Conservation (phyloP, 2,797 vertebrate genomes). For the Ceryle rudis region DNA sequence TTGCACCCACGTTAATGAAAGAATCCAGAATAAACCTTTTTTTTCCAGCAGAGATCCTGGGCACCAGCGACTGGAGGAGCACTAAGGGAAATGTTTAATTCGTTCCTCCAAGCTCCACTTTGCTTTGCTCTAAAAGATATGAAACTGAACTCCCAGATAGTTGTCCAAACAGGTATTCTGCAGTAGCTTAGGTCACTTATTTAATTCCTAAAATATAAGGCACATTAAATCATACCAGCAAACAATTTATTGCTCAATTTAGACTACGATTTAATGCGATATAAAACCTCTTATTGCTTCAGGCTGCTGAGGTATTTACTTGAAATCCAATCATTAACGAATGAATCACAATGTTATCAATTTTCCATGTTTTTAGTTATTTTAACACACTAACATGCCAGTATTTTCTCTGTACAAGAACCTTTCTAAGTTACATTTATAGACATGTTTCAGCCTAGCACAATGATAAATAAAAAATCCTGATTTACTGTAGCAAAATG, state of each 20-base stretch:
- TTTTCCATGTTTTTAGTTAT: not conserved
- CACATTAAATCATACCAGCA: not conserved
- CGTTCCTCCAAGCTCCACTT: constrained; percentile 15
- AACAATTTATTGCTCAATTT: constrained; percentile 33
- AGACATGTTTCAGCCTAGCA: constrained; percentile 36
- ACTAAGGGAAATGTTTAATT: not conserved
- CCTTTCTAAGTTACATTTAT: constrained; percentile 63
- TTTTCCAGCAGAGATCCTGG: not conserved
- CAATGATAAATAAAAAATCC: constrained; percentile 80
- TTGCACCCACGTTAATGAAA: not conserved
- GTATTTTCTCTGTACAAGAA: constrained; percentile 18
- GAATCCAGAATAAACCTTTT: not conserved
- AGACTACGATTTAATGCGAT: constrained; percentile 27
- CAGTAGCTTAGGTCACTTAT: not conserved
- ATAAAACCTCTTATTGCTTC: constrained; percentile 42
- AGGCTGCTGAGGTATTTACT: constrained; percentile 36
- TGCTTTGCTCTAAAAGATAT: not conserved
- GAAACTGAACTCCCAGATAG: not conserved
- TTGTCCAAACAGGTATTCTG: constrained; percentile 35
- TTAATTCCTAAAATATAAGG: constrained; percentile 43
- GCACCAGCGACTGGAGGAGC: not conserved
- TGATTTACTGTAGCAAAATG: constrained; percentile 72
- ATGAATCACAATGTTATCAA: not conserved
- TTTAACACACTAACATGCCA: constrained; percentile 4
- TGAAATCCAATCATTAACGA: constrained; percentile 11